Evolutionary conservation across 2,888 invertebrate species (phyloP).

Genomic region (Cantharis flavilabris): DNA sequence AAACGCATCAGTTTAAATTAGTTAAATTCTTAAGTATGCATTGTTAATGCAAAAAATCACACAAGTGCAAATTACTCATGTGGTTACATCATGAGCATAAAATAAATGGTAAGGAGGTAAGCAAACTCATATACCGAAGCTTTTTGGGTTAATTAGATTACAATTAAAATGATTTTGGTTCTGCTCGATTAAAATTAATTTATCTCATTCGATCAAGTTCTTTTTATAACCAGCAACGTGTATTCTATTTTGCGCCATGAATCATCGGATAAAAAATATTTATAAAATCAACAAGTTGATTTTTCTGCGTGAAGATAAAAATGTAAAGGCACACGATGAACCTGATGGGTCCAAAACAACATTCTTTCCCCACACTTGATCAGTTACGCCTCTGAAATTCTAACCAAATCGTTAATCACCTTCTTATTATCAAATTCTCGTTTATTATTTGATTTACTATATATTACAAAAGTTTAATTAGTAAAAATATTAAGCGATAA

Average conservation of each 20-base stretch:
- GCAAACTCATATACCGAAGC: background rate
- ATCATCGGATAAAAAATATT: background rate
- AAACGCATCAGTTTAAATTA: background rate
- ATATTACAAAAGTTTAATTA: background rate
- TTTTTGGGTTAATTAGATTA: background rate
- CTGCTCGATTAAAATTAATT: background rate
- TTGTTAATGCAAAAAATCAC: background rate
- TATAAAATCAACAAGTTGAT: background rate
- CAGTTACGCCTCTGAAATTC: background rate
- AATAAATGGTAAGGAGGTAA: background rate
- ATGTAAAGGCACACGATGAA: background rate
- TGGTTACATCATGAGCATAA: background rate
- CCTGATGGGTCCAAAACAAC: background rate
- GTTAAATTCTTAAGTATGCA: background rate
- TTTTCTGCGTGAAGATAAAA: background rate
- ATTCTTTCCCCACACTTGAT: conserved; percentile 4
- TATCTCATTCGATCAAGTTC: background rate
- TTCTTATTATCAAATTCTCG: background rate
- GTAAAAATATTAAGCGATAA: background rate
- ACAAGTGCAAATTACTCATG: background rate
- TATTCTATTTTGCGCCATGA: background rate
- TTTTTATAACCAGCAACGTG: background rate
- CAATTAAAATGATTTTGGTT: background rate
- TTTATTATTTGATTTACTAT: background rate
- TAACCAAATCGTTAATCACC: background rate